Evolutionary conservation across 2,888 invertebrate species (phyloP), one percentile per base, ranked within the genome.

Genomic region (Habrosyne pyritoides): DNA sequence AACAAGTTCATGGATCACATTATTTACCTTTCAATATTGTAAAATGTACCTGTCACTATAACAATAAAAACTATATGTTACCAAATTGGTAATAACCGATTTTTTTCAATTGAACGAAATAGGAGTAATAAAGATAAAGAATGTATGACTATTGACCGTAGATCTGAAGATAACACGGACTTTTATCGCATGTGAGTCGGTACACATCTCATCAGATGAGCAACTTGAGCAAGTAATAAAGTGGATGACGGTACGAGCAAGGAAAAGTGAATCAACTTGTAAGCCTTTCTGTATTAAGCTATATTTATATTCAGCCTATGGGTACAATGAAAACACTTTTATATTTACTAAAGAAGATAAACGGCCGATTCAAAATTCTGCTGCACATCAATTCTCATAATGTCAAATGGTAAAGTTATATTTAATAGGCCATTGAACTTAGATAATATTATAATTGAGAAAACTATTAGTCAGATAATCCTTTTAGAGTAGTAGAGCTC

Each of bases 141-240:
- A 22, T 14, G 26, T 49, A 49, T 28, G 22, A 54, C 42, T 57
- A 61, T 57, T 28, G 22, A 54, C 33, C 57, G 59, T 56, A 64
- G 59, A 67, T 74, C 71, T 65, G 14, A 64, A 75, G 71, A 77
- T 73, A 72, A 58, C 28, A 52, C 24, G 21, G 50, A 52, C 55
- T 61, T 59, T 62, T 59, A 67, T 63, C 62, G 60, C 69, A 56
- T 61, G 66, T 71, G 63, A 53, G 56, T 24, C 57, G 53, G 56
- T 57, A 60, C 8, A 42, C 54, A 60, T 52, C 61, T 64, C 60
- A 61, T 47, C 71, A 66, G 68, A 62, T 66, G 69, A 59, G 57
- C 55, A 57, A 60, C 66, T 60, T 65, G 69, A 59, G 58, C 54
- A 57, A 60, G 68, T 60, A 62, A 63, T 70, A 69, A 73, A 72